Base-by-base conservation (phyloP, 2,113 vertebrate genomes). In the Gymnocephalus cernua region DNA sequence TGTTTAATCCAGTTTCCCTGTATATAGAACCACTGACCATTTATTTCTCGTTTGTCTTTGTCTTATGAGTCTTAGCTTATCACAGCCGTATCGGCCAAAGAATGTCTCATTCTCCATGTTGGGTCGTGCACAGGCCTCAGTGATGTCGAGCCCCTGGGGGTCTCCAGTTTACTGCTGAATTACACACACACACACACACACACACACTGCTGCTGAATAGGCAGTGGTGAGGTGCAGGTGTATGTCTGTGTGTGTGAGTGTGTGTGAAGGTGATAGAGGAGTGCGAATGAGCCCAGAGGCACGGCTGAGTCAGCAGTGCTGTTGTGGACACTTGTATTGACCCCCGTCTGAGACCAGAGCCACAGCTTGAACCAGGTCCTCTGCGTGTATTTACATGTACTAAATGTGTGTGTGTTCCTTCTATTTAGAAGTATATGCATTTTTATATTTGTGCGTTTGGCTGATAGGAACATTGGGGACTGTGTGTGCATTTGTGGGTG, bases 261-360 rank as follows among this genome's bases (percentile, higher is more conserved):
- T 74, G 80, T 78, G 70, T 84, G 83, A 86, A 87, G 86, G 88
- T 86, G 83, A 91, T 35, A 77, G 75, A 84, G 69, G 65, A 87
- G 87, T 84, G 54, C 61, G 48, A 77, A 76, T 78, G 77, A 83
- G 64, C 85, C 88, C 64, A 35, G 51, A 79, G 87, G 79, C 85
- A 41, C 54, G 86, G 88, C 88, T 89, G 85, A 91, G 67, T 84
- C n/a, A 3, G 69, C 87, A 80, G 61, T 32, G 82, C 66, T 51
- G 80, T 76, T 77, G 82, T 77, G 74, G 81, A 84, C 69, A 78
- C 69, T 50, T 73, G 54, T 58, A 79, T 47, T 66, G 73, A 82
- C 45, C 79, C 66, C 21, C n/a, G 23, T 82, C 73, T 76, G 82
- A 86, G 29, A 73, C 62, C 69, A 74, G 59, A 84, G 32, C 50